phyloP scores from a whole-genome alignment of 2,888 invertebrate species.

The Salpingus planirostris region DNA sequence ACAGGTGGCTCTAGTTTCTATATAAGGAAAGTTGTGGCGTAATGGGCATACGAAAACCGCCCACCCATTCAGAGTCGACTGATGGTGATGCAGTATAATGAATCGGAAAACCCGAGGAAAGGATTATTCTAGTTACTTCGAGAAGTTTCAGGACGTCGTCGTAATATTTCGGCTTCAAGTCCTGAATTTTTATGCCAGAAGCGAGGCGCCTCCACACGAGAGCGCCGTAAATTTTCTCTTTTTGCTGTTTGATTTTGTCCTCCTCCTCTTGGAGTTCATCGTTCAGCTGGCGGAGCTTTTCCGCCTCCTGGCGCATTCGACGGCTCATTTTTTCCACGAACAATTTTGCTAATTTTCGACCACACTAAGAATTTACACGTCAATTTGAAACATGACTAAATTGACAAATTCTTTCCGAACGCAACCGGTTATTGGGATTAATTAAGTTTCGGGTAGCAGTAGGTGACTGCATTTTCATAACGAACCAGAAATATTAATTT shows the following conservation, averaged over 20 bases:
- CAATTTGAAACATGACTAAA: no score
- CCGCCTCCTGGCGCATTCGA: conserved; percentile 29
- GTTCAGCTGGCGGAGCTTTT: conserved; percentile 25
- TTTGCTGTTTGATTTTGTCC: conserved; percentile 22
- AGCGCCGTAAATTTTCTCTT: conserved; percentile 29
- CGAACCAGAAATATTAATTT: no score
- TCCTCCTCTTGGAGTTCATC: conserved; percentile 33
- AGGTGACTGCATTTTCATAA: no score
- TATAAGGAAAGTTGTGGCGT: no score
- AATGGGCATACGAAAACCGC: no score
- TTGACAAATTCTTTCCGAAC: no score
- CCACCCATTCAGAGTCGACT: no score
- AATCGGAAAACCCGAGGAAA: no score
- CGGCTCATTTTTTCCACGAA: conserved; percentile 31
- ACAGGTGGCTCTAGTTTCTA: no score
- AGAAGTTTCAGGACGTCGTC: conserved; percentile 28
- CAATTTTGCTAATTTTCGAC: not conserved
- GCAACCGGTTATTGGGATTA: no score
- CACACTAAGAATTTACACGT: not conserved
- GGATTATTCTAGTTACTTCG: conserved; percentile 16
- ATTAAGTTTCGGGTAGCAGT: no score
- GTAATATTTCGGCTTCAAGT: conserved; percentile 28
- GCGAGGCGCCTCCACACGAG: conserved; percentile 30
- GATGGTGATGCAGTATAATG: no score
- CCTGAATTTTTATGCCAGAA: conserved; percentile 32